phyloP scores from a whole-genome alignment of 2,113 vertebrate species.

The Hyla sarda region DNA sequence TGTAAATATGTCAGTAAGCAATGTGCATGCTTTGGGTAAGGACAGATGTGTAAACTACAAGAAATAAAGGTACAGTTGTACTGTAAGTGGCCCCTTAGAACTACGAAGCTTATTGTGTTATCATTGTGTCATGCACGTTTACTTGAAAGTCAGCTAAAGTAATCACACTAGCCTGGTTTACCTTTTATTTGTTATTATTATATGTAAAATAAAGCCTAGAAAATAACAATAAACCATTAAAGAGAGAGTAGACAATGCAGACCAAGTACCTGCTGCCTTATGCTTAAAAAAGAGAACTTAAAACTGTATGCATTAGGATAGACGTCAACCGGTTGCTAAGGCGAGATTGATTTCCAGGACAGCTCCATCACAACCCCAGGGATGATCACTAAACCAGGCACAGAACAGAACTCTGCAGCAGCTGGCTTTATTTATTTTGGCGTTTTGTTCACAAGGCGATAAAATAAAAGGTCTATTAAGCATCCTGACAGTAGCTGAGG shows the following conservation, averaged over 20 bases:
- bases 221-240: not conserved
- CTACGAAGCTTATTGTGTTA: not conserved
- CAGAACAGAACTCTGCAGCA: not conserved
- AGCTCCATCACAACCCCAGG: not conserved
- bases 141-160: not conserved
- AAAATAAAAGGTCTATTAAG: conserved; percentile 19
- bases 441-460: not conserved
- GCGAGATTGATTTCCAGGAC: not conserved
- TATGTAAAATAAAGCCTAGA: not conserved
- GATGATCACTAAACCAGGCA: not conserved
- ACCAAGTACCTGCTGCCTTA: not conserved
- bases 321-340: not conserved
- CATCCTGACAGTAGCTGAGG: not conserved
- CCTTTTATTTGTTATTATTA: not conserved
- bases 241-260: not conserved
- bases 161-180: not conserved
- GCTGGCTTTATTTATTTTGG: conserved; percentile 4
- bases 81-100: not conserved
- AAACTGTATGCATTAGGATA: not conserved
- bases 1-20: not conserved
- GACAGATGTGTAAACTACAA: not conserved
- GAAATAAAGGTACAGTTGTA: not conserved
- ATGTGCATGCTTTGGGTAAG: not conserved
- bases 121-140: not conserved
- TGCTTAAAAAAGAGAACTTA: not conserved